phyloP scores from a whole-genome alignment of 2,113 vertebrate genomes.

The Gnathochromis pfefferi region DNA sequence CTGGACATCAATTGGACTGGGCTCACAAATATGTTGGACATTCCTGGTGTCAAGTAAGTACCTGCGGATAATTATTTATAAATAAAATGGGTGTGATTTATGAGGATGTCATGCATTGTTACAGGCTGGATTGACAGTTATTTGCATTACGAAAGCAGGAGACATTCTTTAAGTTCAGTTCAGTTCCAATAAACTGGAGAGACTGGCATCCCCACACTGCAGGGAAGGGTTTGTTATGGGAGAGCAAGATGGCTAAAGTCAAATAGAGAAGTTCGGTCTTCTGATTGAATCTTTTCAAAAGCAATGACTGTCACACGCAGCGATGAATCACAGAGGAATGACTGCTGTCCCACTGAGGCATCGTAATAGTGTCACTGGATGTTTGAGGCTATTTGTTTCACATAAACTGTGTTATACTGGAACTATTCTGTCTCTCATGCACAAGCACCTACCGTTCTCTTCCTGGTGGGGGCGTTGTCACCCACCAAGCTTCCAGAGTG shows the following conservation, averaged over 20 bases:
- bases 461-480: background rate
- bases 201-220: fast-evolving
- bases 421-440: fast-evolving
- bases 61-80: background rate
- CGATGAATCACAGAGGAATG: background rate
- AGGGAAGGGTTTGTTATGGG: background rate
- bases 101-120: fast-evolving
- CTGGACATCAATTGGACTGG: slow-evolving; percentile 98
- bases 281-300: background rate
- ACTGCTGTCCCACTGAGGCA: background rate
- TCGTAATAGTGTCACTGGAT: background rate
- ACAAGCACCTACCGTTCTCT: background rate
- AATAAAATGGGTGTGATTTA: background rate
- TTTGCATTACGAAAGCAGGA: fast-evolving
- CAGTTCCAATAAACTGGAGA: fast-evolving
- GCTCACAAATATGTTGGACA: slow-evolving; percentile 93
- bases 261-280: background rate
- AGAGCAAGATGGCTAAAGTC: background rate
- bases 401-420: background rate
- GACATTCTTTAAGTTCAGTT: background rate
- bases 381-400: background rate
- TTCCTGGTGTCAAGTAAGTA: slow-evolving; percentile 94
- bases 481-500: fast-evolving
- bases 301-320: background rate
- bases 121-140: background rate